phyloP scores from a whole-genome alignment of 2,113 vertebrate species.

The Solenodon paradoxus region DNA sequence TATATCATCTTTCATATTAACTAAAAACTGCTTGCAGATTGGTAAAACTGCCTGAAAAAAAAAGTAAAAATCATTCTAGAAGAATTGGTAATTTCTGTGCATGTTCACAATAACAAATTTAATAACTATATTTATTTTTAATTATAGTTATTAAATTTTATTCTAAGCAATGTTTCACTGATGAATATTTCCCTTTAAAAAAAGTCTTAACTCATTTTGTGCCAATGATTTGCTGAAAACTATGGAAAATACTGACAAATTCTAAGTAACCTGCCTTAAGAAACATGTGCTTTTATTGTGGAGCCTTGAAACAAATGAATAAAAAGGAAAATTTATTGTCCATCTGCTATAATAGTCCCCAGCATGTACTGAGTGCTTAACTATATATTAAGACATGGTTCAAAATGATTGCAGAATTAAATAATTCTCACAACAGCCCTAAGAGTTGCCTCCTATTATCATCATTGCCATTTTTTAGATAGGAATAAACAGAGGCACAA shows the following conservation, averaged over 20 bases:
- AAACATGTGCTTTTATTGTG: background rate
- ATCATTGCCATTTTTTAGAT: background rate
- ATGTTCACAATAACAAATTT: background rate
- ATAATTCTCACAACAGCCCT: background rate
- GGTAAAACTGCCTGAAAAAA: background rate
- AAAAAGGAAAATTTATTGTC: background rate
- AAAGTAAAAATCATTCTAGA: background rate
- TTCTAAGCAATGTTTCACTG: background rate
- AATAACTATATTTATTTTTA: background rate
- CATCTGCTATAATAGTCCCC: background rate
- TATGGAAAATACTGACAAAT: constrained; percentile 5
- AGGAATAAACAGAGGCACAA: background rate
- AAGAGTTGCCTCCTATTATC: background rate
- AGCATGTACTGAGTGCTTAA: background rate
- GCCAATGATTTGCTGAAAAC: constrained; percentile 17
- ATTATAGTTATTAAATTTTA: background rate
- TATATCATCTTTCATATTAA: background rate
- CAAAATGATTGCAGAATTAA: constrained; percentile 13
- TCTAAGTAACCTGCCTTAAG: background rate
- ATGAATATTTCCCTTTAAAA: background rate
- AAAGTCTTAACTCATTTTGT: background rate
- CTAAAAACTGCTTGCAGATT: background rate
- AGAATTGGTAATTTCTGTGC: background rate
- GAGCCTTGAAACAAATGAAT: background rate
- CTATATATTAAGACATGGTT: background rate